phyloP scores from a whole-genome alignment of 2,797 vertebrate genomes.

The Chanos chanos region DNA sequence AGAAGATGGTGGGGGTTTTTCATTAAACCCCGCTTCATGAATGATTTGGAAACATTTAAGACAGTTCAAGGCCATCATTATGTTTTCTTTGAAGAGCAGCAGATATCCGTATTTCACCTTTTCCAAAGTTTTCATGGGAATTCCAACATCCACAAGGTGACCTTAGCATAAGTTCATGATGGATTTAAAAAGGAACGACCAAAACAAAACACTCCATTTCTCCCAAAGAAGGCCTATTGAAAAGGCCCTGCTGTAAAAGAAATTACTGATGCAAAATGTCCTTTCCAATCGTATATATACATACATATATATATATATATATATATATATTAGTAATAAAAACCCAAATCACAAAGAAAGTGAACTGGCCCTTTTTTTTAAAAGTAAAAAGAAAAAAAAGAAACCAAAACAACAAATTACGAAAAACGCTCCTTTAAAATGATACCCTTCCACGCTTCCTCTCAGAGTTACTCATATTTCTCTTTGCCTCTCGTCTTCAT shows the following conservation, averaged over 20 bases:
- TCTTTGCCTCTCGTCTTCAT: slow-evolving; percentile 53
- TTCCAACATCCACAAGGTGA: slow-evolving; percentile 64
- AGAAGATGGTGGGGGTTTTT: slow-evolving; percentile 45
- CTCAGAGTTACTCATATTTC: slow-evolving; percentile 34
- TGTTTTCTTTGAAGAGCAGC: slow-evolving; percentile 81
- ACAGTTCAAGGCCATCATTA: slow-evolving; percentile 82
- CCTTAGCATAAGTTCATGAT: slow-evolving; percentile 64
- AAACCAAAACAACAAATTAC: slow-evolving; percentile 24
- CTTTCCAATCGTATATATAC: no score
- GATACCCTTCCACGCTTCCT: slow-evolving; percentile 54
- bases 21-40: slow-evolving; percentile 48
- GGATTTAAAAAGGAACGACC: slow-evolving; percentile 49
- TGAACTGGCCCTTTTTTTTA: slow-evolving; percentile 71
- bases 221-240: slow-evolving; percentile 55
- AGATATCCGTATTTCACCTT: slow-evolving; percentile 78
- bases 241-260: slow-evolving; percentile 51
- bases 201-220: slow-evolving; percentile 37
- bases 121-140: slow-evolving; percentile 61
- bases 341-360: slow-evolving; percentile 37
- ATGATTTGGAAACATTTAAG: slow-evolving; percentile 79
- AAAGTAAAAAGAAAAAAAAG: slow-evolving; percentile 29
- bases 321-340: slow-evolving; percentile 36
- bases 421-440: slow-evolving; percentile 51
- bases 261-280: slow-evolving; percentile 32
- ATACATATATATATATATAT: no score